phyloP scores from a whole-genome alignment of 2,797 vertebrate genomes.

The Gobio occitaniae region DNA sequence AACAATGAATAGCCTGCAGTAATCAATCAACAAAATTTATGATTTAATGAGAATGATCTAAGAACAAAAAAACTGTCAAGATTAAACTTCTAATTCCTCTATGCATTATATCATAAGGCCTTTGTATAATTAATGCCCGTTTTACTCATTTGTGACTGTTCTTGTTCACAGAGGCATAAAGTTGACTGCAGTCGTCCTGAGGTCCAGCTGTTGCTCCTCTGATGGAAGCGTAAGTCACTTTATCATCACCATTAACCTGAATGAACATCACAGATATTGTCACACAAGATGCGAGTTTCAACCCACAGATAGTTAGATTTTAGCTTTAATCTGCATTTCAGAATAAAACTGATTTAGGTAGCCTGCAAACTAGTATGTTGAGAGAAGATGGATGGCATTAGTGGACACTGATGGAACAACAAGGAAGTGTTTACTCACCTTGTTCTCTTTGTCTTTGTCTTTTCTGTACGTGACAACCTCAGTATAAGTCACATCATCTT shows the following conservation, averaged over 20 bases:
- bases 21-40: neutral
- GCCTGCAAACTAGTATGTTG: neutral
- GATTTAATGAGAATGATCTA: neutral
- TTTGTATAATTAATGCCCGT: neutral
- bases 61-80: neutral
- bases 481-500: neutral
- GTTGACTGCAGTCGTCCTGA: neutral
- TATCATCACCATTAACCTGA: neutral
- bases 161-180: neutral
- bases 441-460: neutral
- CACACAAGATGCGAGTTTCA: neutral
- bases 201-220: too few relatives aligned
- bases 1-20: too few relatives aligned
- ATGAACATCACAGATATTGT: neutral
- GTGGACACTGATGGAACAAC: neutral
- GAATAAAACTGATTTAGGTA: neutral
- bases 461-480: neutral
- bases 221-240: neutral
- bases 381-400: neutral
- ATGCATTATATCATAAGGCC: neutral
- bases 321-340: neutral
- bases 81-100: neutral
- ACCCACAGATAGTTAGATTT: neutral
- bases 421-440: neutral
- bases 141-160: neutral